Conservation (phyloP, 64 coral and sea anemone genomes). For the Catalaphyllia jardinei region DNA sequence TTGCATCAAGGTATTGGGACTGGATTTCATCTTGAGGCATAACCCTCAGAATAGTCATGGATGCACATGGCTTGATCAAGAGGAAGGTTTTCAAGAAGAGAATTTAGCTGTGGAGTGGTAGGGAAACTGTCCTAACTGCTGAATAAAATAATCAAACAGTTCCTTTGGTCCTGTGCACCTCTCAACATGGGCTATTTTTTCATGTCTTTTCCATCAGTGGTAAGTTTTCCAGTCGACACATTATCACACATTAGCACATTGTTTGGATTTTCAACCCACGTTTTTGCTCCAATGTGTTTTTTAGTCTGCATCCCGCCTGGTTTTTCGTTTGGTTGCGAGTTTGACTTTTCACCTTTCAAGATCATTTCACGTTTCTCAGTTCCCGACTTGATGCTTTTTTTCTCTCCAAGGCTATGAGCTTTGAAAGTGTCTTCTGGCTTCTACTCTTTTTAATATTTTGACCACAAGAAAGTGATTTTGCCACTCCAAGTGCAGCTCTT, state of each 20-base stretch:
- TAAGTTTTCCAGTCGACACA: conserved; percentile 27
- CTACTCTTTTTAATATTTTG: conserved; percentile 2
- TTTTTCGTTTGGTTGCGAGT: conserved; percentile 14
- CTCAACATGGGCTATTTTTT: conserved; percentile 49
- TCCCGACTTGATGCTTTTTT: background rate
- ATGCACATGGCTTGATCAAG: conserved; percentile 9
- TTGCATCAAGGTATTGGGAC: background rate
- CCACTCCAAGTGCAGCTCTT: conserved; percentile 4
- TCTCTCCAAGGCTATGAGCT: conserved; percentile 1
- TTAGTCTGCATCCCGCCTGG: background rate
- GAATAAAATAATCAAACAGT: conserved; percentile 32
- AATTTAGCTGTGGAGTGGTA: conserved; percentile 22
- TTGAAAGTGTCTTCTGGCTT: background rate
- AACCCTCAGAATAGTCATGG: conserved; percentile 53
- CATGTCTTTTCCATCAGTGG: conserved; percentile 23
- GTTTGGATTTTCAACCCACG: conserved; percentile 17
- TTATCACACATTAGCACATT: conserved; percentile 35
- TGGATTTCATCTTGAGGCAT: conserved; percentile 40
- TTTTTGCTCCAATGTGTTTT: conserved; percentile 11
- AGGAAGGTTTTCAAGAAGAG: conserved; percentile 31
- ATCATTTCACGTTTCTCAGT: background rate
- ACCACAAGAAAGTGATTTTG: conserved; percentile 36
- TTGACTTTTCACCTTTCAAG: background rate
- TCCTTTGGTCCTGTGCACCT: conserved; percentile 25
- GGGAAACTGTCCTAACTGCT: conserved; percentile 14